phyloP scores from a whole-genome alignment of 2,888 invertebrate species.

The Diaphora mendica region DNA sequence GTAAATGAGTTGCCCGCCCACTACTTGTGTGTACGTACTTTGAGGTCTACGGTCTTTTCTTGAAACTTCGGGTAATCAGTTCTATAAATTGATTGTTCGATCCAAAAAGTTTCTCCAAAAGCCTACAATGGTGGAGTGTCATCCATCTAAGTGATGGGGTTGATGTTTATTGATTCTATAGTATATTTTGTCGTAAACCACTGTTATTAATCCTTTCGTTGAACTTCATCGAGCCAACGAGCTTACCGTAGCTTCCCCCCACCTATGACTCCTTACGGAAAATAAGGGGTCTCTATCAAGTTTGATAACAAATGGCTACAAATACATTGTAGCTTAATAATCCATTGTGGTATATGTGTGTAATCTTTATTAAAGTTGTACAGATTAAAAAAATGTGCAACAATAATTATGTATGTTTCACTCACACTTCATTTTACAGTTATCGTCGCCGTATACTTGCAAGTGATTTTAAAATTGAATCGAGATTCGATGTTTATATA shows the following conservation, averaged over 20 bases:
- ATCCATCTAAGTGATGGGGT: not conserved
- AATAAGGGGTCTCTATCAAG: no score
- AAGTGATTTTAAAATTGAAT: slow-evolving; percentile 8
- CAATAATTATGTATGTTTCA: not conserved
- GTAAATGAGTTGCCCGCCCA: not conserved
- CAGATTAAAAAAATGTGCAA: not conserved
- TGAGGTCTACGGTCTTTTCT: not conserved
- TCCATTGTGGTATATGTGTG: not conserved
- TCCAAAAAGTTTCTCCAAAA: not conserved
- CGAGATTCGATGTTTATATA: not conserved
- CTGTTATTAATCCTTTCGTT: no score
- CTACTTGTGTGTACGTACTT: no score
- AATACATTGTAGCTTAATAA: not conserved
- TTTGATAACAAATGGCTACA: no score
- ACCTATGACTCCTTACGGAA: no score
- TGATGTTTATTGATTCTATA: not conserved
- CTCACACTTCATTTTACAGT: not conserved
- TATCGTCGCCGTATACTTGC: slow-evolving; percentile 8
- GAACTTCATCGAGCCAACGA: no score
- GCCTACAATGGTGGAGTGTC: not conserved
- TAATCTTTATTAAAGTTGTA: not conserved
- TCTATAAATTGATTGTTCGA: not conserved
- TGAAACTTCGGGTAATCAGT: not conserved
- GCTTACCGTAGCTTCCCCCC: no score
- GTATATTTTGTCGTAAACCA: not conserved